phyloP scores from a whole-genome alignment of 2,113 vertebrate genomes.

The Cynopterus brachyotis region DNA sequence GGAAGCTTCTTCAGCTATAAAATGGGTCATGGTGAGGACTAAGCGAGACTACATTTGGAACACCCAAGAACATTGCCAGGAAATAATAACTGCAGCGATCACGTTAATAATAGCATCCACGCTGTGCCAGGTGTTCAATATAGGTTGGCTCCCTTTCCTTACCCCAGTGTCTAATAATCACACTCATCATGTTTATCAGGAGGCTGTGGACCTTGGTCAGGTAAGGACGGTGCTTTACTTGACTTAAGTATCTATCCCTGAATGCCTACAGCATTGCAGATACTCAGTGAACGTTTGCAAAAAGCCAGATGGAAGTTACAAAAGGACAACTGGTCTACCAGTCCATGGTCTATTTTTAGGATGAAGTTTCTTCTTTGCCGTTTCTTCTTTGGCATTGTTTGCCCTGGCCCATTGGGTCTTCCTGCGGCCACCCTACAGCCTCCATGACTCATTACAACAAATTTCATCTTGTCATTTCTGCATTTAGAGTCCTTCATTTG shows the following conservation, averaged over 20 bases:
- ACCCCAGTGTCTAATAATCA: neutral
- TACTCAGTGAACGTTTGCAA: neutral
- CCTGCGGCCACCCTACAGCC: neutral
- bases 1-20: neutral
- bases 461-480: neutral
- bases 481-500: neutral
- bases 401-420: neutral
- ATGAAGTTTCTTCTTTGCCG: neutral
- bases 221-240: neutral
- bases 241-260: neutral
- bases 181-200: neutral
- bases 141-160: neutral
- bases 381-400: neutral
- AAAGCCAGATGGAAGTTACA: neutral
- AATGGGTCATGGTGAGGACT: neutral
- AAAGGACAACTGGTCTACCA: conserved; percentile 7
- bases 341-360: neutral
- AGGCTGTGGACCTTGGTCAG: neutral
- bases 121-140: neutral
- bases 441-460: neutral
- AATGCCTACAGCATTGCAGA: neutral
- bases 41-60: neutral
- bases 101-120: neutral
- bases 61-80: neutral
- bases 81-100: neutral